Percentiles rank a stretch among this genome's conserved stretches.
Evolutionary conservation across 2,888 invertebrate genomes (phyloP).

Genomic region (Hetaerina titia): DNA sequence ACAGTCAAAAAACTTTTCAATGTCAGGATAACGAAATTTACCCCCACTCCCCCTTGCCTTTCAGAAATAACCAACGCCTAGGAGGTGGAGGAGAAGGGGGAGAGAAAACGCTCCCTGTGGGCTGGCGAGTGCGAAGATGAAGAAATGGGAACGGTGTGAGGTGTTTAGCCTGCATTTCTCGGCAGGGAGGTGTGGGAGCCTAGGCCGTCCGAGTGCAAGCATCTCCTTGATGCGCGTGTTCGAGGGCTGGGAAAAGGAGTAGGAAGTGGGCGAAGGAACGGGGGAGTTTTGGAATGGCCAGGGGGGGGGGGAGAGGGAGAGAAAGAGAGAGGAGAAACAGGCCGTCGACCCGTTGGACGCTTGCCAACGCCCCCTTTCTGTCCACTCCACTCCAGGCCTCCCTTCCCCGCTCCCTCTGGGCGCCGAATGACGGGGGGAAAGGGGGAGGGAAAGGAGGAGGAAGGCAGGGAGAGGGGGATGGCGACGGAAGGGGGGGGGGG

Average conservation of each 20-base stretch:
- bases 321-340: neutral
- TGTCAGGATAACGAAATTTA: neutral
- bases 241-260: neutral
- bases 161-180: neutral
- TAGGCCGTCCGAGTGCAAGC: neutral
- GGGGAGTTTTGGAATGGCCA: neutral
- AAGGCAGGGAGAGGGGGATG: neutral
- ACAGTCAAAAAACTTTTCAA: slow-evolving; percentile 1
- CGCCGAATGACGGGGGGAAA: neutral
- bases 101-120: neutral
- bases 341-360: slow-evolving; percentile 34
- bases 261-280: neutral
- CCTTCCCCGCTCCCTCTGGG: neutral
- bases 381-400: neutral
- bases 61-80: neutral
- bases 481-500: neutral
- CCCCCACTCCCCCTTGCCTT: neutral
- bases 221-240: neutral
- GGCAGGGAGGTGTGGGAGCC: neutral
- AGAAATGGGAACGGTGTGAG: neutral
- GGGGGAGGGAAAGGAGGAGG: neutral
- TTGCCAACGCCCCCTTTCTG: slow-evolving; percentile 29
- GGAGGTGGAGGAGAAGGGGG: neutral
- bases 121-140: no score
- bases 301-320: neutral